Evolutionary conservation across 2,797 vertebrate genomes (phyloP), one percentile per base, ranked within the genome.

Genomic region (Smutsia gigantea): DNA sequence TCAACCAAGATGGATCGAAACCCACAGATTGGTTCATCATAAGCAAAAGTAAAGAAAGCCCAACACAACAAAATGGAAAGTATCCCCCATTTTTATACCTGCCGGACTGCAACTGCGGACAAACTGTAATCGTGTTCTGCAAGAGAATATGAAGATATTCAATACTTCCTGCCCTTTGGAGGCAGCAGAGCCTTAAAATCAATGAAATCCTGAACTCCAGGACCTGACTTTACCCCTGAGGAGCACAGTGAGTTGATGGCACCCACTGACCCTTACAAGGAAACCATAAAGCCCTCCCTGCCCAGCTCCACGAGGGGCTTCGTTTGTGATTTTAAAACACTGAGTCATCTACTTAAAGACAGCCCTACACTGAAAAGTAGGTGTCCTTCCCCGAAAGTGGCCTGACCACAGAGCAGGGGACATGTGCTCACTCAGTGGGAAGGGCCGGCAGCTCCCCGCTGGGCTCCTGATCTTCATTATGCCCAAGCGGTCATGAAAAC

Each of bases 401-500:
- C 23, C 27, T 95, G 61, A 90, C 29, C 68, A 94, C 79, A 39
- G 11, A 78, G 79, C 0, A 6, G 10, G 42, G 97, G 93, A 39
- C 21, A 57, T 13, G 4, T 61, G 25, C 53, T 95, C 13, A 3
- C 25, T 25, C 49, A 39, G 15, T 55, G 11, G 95, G 78, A 96
- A 92, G 51, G 91, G 3, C 37, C 88, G 78, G 8, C 23, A 34
- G 55, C 94, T 19, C n/a, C 92, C 93, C n/a, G 59, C n/a, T 1
- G 0, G 90, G 90, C 91, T 92, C 74, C 61, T 85, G 8, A 46
- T 77, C 84, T 74, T 90, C 13, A 53, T 29, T 78, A 59, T 21
- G 79, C 46, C 69, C 37, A 23, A 46, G 42, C 39, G 55, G 79
- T 97, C 96, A 95, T 69, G 75, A 89, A 39, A 79, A 94, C 66